Base-by-base conservation (phyloP, 2,888 invertebrate species). In the Catocala nupta region DNA sequence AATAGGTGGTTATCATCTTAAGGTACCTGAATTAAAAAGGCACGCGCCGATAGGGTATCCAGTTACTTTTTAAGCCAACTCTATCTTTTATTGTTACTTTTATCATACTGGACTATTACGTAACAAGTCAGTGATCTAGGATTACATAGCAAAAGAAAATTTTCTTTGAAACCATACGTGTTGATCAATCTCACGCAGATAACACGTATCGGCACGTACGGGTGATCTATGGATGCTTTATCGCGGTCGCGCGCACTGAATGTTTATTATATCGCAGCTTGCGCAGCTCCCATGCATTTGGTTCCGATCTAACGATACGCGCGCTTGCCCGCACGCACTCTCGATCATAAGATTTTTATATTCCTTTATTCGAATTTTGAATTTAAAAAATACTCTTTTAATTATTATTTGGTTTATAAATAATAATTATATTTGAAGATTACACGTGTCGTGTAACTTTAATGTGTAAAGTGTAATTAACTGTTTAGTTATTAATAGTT, bases 251-350 rank as follows among this genome's bases (percentile, higher is more conserved):
- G 63, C 71, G 65, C 68, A 65, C 59, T 56, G 69, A 60, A 73
- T 72, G 75, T 78, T 83, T 84, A 82, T 80, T 82, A 83, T 67
- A 66, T 55, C 61, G 64, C 58, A 70, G 73, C 77, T 33, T 51
- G 68, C 69, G 74, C 80, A 65, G 58, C 49, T 63, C 62, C 56
- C 65, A 54, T 75, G 75, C 84, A 84, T 81, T 84, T 81, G 74
- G 70, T 71, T 73, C 48, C 65, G 73, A 80, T 68, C 80, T 62
- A 50, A 77, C 77, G 75, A 62, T 54, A 49, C 64, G 81, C 73
- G 77, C 81, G 80, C 81, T 68, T 74, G 81, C 69, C 65, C 73
- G 69, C 65, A 68, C 74, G 49, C 54, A 34, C 39, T 55, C 47
- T 16, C 16, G 5, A 53, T 10, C 8, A 44, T 25, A 34, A 34